These are phyloP conservation scores for Ophiothrix spiculata DNA, from an alignment of 35 echinoderm and acorn worm species.

Conservation along the genomic window DNA sequence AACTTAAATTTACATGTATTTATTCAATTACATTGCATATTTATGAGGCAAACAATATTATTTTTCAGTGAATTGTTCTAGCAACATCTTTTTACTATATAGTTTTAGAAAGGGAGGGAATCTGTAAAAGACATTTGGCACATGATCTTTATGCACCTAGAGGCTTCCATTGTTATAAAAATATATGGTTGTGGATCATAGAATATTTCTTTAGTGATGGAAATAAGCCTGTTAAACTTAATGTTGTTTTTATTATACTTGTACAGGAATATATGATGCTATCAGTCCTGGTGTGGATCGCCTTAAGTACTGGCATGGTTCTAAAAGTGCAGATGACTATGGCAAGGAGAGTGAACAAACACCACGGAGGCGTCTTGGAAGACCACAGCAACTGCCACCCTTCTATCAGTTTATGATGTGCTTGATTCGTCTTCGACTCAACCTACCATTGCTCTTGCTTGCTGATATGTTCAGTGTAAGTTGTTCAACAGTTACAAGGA, in stretches of 20 bases:
- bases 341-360: constrained; percentile 12
- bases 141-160: too few species aligned
- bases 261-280: constrained; percentile 26
- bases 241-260: constrained; percentile 15
- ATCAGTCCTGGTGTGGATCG: constrained; percentile 21
- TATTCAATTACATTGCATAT: too few species aligned
- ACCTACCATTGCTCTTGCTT: constrained; percentile 20
- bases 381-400: constrained; percentile 14
- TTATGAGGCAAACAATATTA: too few species aligned
- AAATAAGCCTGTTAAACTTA: neutral
- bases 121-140: too few species aligned
- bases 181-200: too few species aligned
- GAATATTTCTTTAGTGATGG: too few species aligned
- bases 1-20: too few species aligned
- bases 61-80: too few species aligned
- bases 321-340: neutral
- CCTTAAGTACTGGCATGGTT: constrained; percentile 38
- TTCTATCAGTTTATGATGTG: constrained; percentile 39
- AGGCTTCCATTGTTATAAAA: too few species aligned
- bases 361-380: neutral
- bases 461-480: constrained; percentile 39
- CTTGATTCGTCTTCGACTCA: constrained; percentile 26
- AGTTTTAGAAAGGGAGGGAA: too few species aligned
- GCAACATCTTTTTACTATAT: too few species aligned
- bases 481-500: constrained; percentile 14